Base-by-base conservation (phyloP, 2,888 invertebrate genomes). In the Stenodera caucasica region DNA sequence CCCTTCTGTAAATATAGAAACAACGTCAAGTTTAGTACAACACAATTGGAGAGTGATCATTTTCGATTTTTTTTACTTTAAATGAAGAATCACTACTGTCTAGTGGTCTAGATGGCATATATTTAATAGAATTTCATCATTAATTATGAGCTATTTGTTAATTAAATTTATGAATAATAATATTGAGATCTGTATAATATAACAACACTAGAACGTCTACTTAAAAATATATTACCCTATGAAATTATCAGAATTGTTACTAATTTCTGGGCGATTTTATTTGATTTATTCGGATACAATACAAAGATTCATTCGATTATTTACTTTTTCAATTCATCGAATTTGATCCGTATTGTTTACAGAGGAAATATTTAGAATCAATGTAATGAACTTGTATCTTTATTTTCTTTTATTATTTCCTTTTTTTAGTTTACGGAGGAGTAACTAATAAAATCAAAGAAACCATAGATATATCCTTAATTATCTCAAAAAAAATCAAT, bases 1-100 rank as follows among this genome's bases (percentile, higher is more conserved):
- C 72, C 72, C 67, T 70, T 72, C 63, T 49, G 68, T 70, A 74
- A 72, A 73, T 70, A 72, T 65, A 67, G 64, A 63, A 66, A 67
- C 65, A 69, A 69, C 65, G 66, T 70, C 65, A 64, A 64, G 56
- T 66, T 63, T 59, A 58, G 51, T 55, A 56, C 59, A 58, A 45
- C 9, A 45, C 45, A 45, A 45, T 18, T 18, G 15, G 7, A 35
- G n/a, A 6, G 35, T 18, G 40, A 40, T 45, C 45, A 21, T 45
- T 18, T 45, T 45, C 12, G 18, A 45, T 45, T 45, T 35, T 14
- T 11, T 3, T 45, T 45, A n/a, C n/a, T n/a, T n/a, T n/a, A n/a
- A n/a, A n/a, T n/a, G n/a, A n/a, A n/a, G n/a, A n/a, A n/a, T n/a
- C n/a, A n/a, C n/a, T n/a, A n/a, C n/a, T n/a, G n/a, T n/a, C n/a